phyloP scores from a whole-genome alignment of 2,797 vertebrate genomes.

The Acropternis orthonyx region DNA sequence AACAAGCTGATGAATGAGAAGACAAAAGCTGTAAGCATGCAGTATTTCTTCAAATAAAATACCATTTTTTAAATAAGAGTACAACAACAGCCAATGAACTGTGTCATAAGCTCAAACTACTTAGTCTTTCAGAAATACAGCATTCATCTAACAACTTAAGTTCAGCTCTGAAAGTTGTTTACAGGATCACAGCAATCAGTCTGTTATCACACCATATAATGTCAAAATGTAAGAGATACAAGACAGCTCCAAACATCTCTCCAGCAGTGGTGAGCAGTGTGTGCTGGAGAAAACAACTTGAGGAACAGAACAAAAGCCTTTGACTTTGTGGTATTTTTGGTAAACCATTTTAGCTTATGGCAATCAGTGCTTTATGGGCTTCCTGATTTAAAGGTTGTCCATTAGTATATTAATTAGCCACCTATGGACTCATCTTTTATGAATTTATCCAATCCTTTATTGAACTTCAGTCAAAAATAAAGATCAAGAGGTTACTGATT shows the following conservation, averaged over 20 bases:
- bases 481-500: neutral
- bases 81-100: neutral
- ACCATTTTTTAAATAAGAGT: neutral
- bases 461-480: slow-evolving; percentile 12
- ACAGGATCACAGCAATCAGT: neutral
- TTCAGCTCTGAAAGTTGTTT: rapidly evolving
- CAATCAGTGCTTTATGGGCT: neutral
- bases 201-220: neutral
- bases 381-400: neutral
- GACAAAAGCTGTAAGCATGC: neutral
- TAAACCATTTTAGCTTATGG: neutral
- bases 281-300: neutral
- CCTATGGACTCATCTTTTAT: neutral
- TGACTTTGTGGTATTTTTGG: too few relatives aligned
- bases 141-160: neutral
- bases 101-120: neutral
- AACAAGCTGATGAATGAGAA: neutral
- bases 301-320: neutral
- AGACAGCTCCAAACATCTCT: neutral
- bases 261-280: neutral
- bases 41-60: neutral
- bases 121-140: neutral
- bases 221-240: neutral
- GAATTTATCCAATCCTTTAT: neutral
- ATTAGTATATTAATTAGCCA: slow-evolving; percentile 11